Evolutionary conservation across 2,113 vertebrate species (phyloP), one percentile per base, ranked within the genome.

Genomic region (Chloebia gouldiae): DNA sequence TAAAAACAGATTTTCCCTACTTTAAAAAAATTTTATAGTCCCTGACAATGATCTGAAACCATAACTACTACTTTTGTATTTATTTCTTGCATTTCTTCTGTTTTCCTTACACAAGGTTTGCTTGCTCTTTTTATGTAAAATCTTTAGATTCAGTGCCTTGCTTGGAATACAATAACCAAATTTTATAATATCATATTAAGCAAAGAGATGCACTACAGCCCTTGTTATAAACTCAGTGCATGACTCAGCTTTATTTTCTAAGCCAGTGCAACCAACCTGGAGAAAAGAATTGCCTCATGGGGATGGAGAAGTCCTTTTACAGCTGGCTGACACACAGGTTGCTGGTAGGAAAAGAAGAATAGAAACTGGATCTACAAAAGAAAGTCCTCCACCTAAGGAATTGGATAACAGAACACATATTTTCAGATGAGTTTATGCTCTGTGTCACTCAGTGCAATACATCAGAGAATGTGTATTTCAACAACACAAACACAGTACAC

Each of bases 1-100:
- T 63, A 3, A 33, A 63, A 65, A 2, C 3, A 2, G 2, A 1
- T 10, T 30, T 59, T 60, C 21, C 5, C 10, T 64, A 8, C 10
- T 11, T 31, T 65, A 80, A 10, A 5, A 23, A 57, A 40, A 40
- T 12, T 12, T 77, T 6, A 2, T 19, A 24, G 8, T 71, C 14
- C 6, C 31, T 83, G 37, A 77, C 37, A 77, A 64, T 39, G 57
- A 39, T 19, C 18, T 51, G 27, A 49, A 82, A 15, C 10, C 2
- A 6, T 70, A 81, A 50, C 10, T 70, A 53, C n/a, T 65, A 9
- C 7, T 87, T 81, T 65, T 77, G 7, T 69, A 12, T 68, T 61
- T 79, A 57, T 72, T 85, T 85, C 39, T 63, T 81, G 7, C 0
- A 14, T 76, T 93, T 75, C 24, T 65, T 89, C 14, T 79, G 1